Evolutionary conservation across 2,888 invertebrate species (phyloP).

Genomic region (Odontothrips loti): DNA sequence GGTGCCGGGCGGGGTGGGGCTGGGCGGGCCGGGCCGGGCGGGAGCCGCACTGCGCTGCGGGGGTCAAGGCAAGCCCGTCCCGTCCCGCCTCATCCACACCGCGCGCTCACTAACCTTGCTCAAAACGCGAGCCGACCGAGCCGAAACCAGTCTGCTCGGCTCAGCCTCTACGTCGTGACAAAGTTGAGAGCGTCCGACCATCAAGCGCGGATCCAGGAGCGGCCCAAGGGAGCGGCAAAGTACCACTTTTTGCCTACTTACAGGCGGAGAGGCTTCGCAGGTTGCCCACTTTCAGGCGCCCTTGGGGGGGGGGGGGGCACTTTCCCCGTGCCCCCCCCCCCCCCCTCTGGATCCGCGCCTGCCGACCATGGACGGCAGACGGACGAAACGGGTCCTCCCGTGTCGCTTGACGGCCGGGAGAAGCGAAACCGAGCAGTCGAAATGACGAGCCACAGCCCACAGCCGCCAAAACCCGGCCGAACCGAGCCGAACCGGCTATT

Average conservation of each 20-base stretch:
- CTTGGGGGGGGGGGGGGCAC: too few species aligned
- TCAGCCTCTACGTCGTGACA: not conserved
- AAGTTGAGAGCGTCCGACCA: not conserved
- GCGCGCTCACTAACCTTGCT: not conserved
- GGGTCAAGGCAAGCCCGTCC: not conserved
- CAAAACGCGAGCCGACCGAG: not conserved
- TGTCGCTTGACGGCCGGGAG: not conserved
- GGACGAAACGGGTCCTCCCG: not conserved
- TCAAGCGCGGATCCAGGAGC: too few species aligned
- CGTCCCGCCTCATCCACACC: not conserved
- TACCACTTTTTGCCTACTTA: too few species aligned
- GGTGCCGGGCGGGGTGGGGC: not conserved
- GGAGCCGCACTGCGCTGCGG: not conserved
- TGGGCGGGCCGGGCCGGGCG: not conserved
- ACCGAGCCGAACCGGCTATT: not conserved
- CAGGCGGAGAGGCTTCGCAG: too few species aligned
- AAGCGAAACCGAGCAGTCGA: too few species aligned
- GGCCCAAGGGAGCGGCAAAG: too few species aligned
- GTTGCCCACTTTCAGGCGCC: too few species aligned
- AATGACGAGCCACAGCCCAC: too few species aligned
- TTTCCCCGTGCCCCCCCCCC: too few species aligned
- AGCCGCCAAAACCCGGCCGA: too few species aligned
- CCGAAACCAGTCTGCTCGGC: not conserved
- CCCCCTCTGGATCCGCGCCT: too few species aligned
- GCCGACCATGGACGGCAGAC: too few species aligned